phyloP scores from a whole-genome alignment of 2,113 vertebrate species.

The Apeltes quadracus region DNA sequence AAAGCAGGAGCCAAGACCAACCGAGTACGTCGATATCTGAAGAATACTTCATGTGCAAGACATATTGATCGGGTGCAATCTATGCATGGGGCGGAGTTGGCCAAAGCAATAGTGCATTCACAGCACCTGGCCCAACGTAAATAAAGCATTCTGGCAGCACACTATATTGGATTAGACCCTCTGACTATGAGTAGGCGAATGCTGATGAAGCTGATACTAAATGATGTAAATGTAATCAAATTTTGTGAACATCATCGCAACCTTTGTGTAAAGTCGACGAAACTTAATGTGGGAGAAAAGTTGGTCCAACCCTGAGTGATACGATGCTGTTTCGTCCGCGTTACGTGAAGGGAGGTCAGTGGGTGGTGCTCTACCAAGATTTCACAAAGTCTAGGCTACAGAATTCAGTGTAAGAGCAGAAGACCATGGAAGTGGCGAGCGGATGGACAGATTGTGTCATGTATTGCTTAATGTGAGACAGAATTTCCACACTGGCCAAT shows the following conservation, averaged over 20 bases:
- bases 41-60: constrained; percentile 59
- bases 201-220: constrained; percentile 8
- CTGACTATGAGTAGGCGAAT: constrained; percentile 12
- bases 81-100: constrained; percentile 45
- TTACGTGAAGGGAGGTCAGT: neutral
- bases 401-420: neutral
- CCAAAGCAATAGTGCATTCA: constrained; percentile 47
- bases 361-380: neutral
- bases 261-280: neutral
- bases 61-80: constrained; percentile 62
- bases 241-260: neutral
- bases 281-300: neutral
- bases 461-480: neutral
- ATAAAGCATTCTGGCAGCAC: neutral
- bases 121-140: constrained; percentile 49
- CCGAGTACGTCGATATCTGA: constrained; percentile 46
- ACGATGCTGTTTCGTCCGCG: neutral
- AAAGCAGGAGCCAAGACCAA: constrained; percentile 34
- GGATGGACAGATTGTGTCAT: neutral
- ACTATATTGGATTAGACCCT: constrained; percentile 2
- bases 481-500: neutral
- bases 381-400: neutral
- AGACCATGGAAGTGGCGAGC: neutral
- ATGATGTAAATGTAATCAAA: neutral
- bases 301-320: neutral